Evolutionary conservation across 2,888 invertebrate genomes (phyloP).

Genomic region (Amorpha juglandis): DNA sequence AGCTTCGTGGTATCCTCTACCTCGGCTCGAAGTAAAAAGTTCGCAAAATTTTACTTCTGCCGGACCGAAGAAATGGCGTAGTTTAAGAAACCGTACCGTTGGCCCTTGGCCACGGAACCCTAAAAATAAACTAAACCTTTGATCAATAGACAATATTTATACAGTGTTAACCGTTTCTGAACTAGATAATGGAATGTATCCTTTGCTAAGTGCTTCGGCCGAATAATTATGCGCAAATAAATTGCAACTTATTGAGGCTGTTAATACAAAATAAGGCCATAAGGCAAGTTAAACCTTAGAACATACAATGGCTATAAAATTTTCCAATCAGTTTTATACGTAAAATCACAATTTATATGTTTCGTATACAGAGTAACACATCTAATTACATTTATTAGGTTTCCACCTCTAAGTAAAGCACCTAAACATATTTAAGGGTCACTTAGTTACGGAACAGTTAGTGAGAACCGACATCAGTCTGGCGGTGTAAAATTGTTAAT

Average conservation of each 20-base stretch:
- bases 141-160: no score
- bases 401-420: not conserved
- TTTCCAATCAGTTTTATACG: no score
- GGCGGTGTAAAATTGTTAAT: not conserved
- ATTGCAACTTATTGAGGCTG: constrained; percentile 17
- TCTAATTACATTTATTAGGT: no score
- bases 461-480: not conserved
- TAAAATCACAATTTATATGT: no score
- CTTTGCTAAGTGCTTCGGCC: constrained; percentile 7
- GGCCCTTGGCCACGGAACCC: no score
- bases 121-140: not conserved
- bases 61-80: no score
- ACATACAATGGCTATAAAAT: not conserved
- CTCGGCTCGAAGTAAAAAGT: no score
- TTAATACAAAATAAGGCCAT: constrained; percentile 1
- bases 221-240: constrained; percentile 19
- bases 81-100: no score
- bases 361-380: no score
- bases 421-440: not conserved
- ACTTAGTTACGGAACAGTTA: not conserved
- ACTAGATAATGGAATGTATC: constrained; percentile 30
- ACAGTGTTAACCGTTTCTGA: not conserved
- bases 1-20: no score
- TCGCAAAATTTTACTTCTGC: no score
- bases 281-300: not conserved